Evolutionary conservation across 1,140 invertebrate species (phyloP), one percentile per base, ranked within the genome.

Genomic region (Drosophila ogumai): DNA sequence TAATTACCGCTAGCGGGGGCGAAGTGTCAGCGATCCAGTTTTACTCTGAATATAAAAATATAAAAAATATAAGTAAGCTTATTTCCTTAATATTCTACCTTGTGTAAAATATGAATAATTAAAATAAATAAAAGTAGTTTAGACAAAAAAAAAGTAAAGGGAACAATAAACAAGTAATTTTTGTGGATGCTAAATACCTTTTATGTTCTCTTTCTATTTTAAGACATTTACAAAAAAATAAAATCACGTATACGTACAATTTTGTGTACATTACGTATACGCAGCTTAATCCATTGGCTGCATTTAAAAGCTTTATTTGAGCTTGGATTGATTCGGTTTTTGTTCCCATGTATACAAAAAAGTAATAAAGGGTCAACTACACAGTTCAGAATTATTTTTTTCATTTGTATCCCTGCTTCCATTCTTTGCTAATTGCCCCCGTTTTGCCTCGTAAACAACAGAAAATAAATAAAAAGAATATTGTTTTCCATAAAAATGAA

Each of bases 271-370:
- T 87, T 87, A 87, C 79, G 84, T 80, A 88, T 87, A 88, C 84
- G 84, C 82, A 67, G 64, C 76, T 80, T 88, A 84, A 87, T 87
- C 84, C 84, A 71, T 77, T 84, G 72, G 76, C 76, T 77, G 87
- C 84, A 84, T 88, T 88, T 88, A 88, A 84, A 88, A 65, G 80
- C 80, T 88, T 74, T 77, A 82, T 80, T 88, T 82, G 66, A 59
- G 44, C 46, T 55, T 43, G 3, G 19, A 46, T 40, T 54, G 36
- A 19, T 41, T 54, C 19, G 32, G 41, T 34, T 57, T 31, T 54
- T 19, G 8, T 9, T 36, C 0, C 6, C 41, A 6, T 40, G n/a
- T 12, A 32, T 36, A n/a, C n/a, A 32, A 36, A 66, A 77, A 76
- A 60, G 49, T 50, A 25, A 34, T 12, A 13, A 52, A 34, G 31